Evolutionary conservation across 2,888 invertebrate species (phyloP), one percentile per base, ranked within the genome.

Genomic region (Leptopilina syphax): DNA sequence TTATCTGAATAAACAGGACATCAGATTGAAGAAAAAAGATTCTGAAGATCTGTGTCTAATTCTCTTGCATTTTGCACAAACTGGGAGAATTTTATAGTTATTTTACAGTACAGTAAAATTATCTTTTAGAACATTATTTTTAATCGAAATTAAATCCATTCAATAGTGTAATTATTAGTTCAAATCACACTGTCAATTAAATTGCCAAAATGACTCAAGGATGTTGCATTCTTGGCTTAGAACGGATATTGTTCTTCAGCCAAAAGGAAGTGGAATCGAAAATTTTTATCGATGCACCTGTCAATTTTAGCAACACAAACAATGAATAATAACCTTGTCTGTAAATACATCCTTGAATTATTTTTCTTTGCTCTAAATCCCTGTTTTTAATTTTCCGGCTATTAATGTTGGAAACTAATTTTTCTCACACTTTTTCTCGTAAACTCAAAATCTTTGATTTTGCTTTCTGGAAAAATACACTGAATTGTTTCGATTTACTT

Each of bases 181-280:
- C n/a, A 57, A 57, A 57, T n/a, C 5, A 57, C 73, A 60, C 41
- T 34, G 27, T 12, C n/a, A 10, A 13, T 1, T 13, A 34, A 34
- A 73, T 57, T 27, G 73, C 57, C n/a, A 57, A 57, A 54, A 73
- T 73, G 34, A 73, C 57, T 73, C 73, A 73, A 73, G 73, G 73
- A 60, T 73, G 41, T 73, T 34, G 9, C 57, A 73, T 57, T 57
- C 57, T 73, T 73, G 73, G 73, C 73, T 8, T 60, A 60, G n/a
- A 4, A 67, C 54, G n/a, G 13, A 57, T 60, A 9, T 73, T 73
- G 73, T n/a, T 34, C 9, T n/a, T 7, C 7, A 34, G 73, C 73
- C 73, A 73, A 73, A 13, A 73, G 73, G 73, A 73, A 73, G n/a
- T 60, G 57, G 5, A 73, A 10, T 60, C 34, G n/a, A 34, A 57